These are phyloP conservation scores for Festucalex cinctus DNA, from an alignment of 2,113 vertebrate species.

Conservation along the genomic window DNA sequence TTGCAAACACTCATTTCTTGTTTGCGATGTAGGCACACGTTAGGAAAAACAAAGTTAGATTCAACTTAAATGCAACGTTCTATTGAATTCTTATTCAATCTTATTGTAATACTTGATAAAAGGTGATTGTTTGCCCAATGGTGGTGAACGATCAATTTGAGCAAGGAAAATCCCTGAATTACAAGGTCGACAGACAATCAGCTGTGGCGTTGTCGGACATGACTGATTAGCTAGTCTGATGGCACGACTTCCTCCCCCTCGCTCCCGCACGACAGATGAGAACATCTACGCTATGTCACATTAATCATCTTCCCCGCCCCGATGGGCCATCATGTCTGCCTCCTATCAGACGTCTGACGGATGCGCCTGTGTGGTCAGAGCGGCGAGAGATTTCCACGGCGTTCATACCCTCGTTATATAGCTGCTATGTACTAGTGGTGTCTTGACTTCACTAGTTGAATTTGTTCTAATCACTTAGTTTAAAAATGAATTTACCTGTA, in stretches of 20 bases:
- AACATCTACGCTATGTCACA: conserved; percentile 37
- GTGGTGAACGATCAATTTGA: not conserved
- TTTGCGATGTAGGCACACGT: no score
- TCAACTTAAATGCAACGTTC: no score
- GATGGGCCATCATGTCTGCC: not conserved
- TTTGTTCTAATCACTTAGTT: no score
- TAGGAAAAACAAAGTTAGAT: no score
- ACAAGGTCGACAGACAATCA: not conserved
- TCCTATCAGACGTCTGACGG: not conserved
- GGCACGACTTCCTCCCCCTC: conserved; percentile 33
- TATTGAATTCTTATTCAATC: no score
- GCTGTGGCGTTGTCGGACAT: not conserved
- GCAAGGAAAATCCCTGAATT: not conserved
- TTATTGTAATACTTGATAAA: no score
- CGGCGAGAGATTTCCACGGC: not conserved
- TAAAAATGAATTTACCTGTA: no score
- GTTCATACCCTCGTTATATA: not conserved
- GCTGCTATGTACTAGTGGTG: conserved; percentile 16
- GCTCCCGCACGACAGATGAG: conserved; percentile 47
- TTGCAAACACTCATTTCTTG: not conserved
- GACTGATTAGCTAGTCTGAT: conserved; percentile 29
- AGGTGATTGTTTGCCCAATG: no score
- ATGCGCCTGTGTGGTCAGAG: not conserved
- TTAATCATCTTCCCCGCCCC: conserved; percentile 36
- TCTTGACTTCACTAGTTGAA: no score